Evolutionary conservation across 2,113 vertebrate species (phyloP).

Genomic region (Zosterops borbonicus): DNA sequence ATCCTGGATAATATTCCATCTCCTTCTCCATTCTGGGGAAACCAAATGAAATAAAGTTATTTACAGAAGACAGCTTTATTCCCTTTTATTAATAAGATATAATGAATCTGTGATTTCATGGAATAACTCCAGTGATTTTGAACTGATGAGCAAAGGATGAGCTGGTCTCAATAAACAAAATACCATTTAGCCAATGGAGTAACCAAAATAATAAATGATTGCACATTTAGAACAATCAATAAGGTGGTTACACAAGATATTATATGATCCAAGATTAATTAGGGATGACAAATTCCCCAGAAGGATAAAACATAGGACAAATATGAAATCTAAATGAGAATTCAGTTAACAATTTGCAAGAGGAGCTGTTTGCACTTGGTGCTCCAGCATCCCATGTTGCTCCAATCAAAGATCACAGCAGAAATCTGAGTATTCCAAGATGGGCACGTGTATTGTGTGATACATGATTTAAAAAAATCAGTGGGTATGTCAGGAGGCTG

Average conservation of each 20-base stretch:
- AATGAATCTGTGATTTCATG: not conserved
- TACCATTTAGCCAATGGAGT: not conserved
- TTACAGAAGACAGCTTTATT: not conserved
- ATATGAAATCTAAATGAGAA: not conserved
- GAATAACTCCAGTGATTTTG: not conserved
- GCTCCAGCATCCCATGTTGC: not conserved
- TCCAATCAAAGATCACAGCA: not conserved
- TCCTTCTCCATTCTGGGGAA: not conserved
- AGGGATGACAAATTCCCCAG: conserved; percentile 6
- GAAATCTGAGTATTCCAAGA: not conserved
- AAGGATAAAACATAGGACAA: not conserved
- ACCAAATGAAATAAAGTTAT: not conserved
- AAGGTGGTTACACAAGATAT: not conserved
- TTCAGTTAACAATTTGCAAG: not conserved
- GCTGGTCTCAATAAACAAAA: conserved; percentile 14
- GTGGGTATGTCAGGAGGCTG: not conserved
- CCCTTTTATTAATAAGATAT: not conserved
- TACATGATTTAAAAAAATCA: not conserved
- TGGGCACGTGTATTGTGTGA: not conserved
- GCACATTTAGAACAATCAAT: conserved; percentile 5
- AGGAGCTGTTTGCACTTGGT: not conserved
- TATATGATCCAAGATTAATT: conserved; percentile 47
- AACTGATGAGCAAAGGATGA: not conserved
- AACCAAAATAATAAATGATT: conserved; percentile 17
- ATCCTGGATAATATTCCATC: not conserved